Conservation (phyloP, 2,113 vertebrate species). For the Heterochromis multidens region DNA sequence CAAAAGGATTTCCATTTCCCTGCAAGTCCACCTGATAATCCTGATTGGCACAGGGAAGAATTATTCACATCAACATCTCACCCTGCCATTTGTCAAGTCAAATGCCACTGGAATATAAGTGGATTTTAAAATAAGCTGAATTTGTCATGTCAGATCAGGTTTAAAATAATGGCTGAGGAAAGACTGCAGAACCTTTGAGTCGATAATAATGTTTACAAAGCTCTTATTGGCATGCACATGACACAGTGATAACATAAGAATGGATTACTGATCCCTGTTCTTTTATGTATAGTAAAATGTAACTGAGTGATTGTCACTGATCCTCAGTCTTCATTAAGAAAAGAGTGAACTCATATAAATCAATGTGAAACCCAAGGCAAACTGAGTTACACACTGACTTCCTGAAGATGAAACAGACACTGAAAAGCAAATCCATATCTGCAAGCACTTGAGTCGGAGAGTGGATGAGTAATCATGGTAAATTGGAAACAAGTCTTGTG, state of each 20-base stretch:
- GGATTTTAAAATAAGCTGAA: constrained; percentile 13
- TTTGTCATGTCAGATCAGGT: constrained; percentile 6
- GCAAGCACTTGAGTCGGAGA: constrained; percentile 43
- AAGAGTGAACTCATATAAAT: constrained; percentile 27
- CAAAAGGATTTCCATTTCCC: constrained; percentile 35
- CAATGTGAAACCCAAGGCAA: constrained; percentile 16
- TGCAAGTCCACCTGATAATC: constrained; percentile 30
- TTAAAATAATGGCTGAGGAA: background rate
- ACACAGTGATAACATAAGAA: constrained; percentile 1
- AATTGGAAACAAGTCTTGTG: constrained; percentile 47
- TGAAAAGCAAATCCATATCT: constrained; percentile 53
- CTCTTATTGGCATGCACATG: background rate
- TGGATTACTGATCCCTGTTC: background rate
- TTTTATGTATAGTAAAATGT: constrained; percentile 28
- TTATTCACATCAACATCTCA: constrained; percentile 1
- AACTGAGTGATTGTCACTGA: constrained; percentile 38
- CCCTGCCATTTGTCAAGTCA: background rate
- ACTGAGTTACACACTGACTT: constrained; percentile 35
- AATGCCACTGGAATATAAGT: constrained; percentile 5
- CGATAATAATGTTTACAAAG: background rate
- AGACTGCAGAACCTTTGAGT: background rate
- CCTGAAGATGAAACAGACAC: constrained; percentile 48
- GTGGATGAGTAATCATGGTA: constrained; percentile 48
- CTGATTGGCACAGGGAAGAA: background rate
- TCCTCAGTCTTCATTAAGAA: constrained; percentile 42